A percentile compares a stretch with the other conserved stretches of the same genome.
Conservation (phyloP, 2,797 vertebrate species). For the Nannoperca australis region DNA sequence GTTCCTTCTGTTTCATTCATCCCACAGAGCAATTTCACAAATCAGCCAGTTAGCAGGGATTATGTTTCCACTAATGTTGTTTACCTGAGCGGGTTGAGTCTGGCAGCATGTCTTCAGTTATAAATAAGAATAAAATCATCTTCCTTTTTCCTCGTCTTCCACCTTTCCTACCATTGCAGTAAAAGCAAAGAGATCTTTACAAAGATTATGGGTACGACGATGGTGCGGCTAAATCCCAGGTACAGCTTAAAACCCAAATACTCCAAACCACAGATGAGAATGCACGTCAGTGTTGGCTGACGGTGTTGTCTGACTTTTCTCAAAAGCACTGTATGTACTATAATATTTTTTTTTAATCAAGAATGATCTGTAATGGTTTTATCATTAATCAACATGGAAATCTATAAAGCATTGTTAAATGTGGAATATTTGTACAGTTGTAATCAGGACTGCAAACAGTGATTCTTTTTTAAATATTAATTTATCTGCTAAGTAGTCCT, state of each 20-base stretch:
- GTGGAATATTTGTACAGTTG: not conserved
- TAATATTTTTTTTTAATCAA: not conserved
- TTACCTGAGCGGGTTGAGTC: slow-evolving; percentile 40
- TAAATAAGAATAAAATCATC: slow-evolving; percentile 13
- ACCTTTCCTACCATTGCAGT: not conserved
- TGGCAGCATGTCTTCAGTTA: slow-evolving; percentile 14
- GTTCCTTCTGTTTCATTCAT: slow-evolving; percentile 30
- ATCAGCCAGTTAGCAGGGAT: slow-evolving; percentile 52
- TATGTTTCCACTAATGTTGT: slow-evolving; percentile 48
- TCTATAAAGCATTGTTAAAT: not conserved
- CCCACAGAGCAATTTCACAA: slow-evolving; percentile 42
- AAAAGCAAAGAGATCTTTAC: slow-evolving; percentile 1
- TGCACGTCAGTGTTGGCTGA: not conserved
- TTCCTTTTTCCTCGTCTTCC: not conserved
- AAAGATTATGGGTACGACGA: not conserved
- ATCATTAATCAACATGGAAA: not conserved
- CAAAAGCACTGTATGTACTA: not conserved
- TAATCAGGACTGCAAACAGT: not conserved
- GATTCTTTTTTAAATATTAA: not conserved
- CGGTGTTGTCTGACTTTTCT: not conserved
- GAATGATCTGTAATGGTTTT: not conserved
- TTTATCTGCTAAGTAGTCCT: not conserved
- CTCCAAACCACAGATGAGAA: not conserved
- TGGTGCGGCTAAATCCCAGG: not conserved
- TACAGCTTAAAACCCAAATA: not conserved